A percentile compares a stretch with the other conserved stretches of the same genome.
Evolutionary conservation across 2,113 vertebrate genomes (phyloP).

Genomic region (Caranx melampygus): DNA sequence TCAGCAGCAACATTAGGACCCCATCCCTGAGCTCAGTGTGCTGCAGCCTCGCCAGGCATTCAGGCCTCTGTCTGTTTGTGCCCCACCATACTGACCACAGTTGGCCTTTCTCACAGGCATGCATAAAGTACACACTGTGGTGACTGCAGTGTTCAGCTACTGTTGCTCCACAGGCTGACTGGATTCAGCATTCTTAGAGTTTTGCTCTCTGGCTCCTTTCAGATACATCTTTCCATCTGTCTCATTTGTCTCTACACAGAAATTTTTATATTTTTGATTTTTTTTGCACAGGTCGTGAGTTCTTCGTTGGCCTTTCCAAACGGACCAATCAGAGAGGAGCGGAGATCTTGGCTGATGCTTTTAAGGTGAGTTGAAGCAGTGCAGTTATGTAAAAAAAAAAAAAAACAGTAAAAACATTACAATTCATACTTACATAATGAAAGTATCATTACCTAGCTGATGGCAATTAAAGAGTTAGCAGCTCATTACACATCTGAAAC

Average conservation of each 20-base stretch:
- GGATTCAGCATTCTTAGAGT: conserved; percentile 5
- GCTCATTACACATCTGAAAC: not conserved
- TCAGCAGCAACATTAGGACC: conserved; percentile 62
- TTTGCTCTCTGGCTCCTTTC: not conserved
- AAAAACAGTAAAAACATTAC: not conserved
- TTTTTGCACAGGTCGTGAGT: conserved; percentile 89
- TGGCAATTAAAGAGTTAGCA: not conserved
- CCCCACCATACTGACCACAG: conserved; percentile 39
- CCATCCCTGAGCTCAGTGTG: conserved; percentile 54
- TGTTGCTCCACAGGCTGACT: conserved; percentile 3
- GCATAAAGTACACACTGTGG: conserved; percentile 17
- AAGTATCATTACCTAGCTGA: not conserved
- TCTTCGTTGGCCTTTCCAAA: conserved; percentile 98
- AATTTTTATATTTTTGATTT: conserved; percentile 26
- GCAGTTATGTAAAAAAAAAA: not conserved
- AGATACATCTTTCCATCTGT: not conserved
- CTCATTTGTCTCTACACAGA: not conserved
- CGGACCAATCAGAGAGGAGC: conserved; percentile 98
- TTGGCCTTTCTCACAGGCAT: conserved; percentile 30
- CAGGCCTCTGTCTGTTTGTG: conserved; percentile 34
- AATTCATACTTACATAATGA: not conserved
- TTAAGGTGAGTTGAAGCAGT: conserved; percentile 88
- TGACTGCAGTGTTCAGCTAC: conserved; percentile 24
- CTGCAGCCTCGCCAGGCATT: conserved; percentile 50
- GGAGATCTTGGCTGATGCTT: conserved; percentile 96